Percentiles rank a stretch among this genome's conserved stretches.
Evolutionary conservation across 2,888 invertebrate species (phyloP).

Genomic region (Dicyrtoma fusca): DNA sequence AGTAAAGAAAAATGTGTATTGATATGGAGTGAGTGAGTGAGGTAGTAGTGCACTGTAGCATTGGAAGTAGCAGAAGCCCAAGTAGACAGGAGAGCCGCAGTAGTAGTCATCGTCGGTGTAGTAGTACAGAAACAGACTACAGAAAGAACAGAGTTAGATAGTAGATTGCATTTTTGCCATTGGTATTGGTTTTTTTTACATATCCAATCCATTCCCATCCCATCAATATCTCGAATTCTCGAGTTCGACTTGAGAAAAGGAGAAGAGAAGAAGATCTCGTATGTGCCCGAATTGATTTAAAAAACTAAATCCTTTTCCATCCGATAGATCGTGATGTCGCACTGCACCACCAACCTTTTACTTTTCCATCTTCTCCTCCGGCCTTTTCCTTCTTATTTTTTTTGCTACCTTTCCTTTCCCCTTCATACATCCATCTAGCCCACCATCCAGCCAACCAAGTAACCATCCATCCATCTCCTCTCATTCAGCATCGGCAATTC

Average conservation of each 20-base stretch:
- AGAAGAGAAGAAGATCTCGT: not conserved
- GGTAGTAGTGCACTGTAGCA: not conserved
- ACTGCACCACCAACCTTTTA: constrained; percentile 31
- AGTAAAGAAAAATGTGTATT: not conserved
- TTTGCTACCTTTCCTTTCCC: constrained; percentile 26
- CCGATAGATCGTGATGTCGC: constrained; percentile 36
- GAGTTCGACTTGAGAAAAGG: not conserved
- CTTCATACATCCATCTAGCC: constrained; percentile 6
- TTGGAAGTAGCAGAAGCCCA: too few species aligned
- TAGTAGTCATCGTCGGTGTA: too few species aligned
- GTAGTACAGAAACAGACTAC: too few species aligned
- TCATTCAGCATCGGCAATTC: constrained; percentile 10
- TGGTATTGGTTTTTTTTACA: constrained; percentile 10
- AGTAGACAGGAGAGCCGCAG: too few species aligned
- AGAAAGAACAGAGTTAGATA: too few species aligned
- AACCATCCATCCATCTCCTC: constrained; percentile 36
- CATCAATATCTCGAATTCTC: not conserved
- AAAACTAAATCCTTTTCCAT: constrained; percentile 36
- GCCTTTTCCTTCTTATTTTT: constrained; percentile 7
- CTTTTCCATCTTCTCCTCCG: constrained; percentile 4
- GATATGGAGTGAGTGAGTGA: not conserved
- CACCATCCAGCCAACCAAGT: constrained; percentile 15
- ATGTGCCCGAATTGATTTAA: constrained; percentile 36
- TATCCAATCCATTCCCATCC: constrained; percentile 5
- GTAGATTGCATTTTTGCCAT: not conserved